A percentile compares a stretch with the other conserved stretches of the same genome.
These are phyloP conservation scores for Luperina testacea DNA, from an alignment of 2,888 invertebrate species.

Conservation along the genomic window DNA sequence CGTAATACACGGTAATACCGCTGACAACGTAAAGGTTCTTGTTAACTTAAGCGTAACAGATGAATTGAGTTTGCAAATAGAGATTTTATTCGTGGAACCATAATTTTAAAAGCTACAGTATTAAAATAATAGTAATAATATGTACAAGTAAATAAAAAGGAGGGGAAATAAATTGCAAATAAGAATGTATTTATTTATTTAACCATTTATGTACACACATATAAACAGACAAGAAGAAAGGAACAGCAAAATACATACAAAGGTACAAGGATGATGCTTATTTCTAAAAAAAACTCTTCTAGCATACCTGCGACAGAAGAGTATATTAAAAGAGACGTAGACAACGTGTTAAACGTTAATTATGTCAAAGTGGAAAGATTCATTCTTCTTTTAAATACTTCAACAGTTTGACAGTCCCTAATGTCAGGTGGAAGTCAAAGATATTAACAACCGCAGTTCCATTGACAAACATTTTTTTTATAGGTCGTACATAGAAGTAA, in stretches of 20 bases:
- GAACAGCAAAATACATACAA: background rate
- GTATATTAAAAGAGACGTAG: too few relatives aligned
- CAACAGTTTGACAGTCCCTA: background rate
- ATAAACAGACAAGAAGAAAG: background rate
- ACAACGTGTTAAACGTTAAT: background rate
- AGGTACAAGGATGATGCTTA: background rate
- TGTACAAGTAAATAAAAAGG: too few relatives aligned
- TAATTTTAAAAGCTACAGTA: too few relatives aligned
- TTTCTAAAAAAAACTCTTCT: background rate
- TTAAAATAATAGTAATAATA: too few relatives aligned
- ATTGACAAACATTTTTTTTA: background rate
- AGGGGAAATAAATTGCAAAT: too few relatives aligned
- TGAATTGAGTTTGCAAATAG: background rate
- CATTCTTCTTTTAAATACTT: background rate
- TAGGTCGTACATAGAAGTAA: too few relatives aligned
- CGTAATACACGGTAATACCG: constrained; percentile 48
- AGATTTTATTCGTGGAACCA: too few relatives aligned
- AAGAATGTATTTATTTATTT: too few relatives aligned
- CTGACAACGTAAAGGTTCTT: constrained; percentile 27
- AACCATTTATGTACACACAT: background rate
- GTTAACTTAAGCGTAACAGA: constrained; percentile 11
- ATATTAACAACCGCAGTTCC: background rate
- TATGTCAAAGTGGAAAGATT: background rate
- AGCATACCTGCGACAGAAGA: background rate
- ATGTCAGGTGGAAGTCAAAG: background rate